These are phyloP conservation scores for Trachelus stipa DNA, from an alignment of 2,888 invertebrate species.

Conservation along the genomic window DNA sequence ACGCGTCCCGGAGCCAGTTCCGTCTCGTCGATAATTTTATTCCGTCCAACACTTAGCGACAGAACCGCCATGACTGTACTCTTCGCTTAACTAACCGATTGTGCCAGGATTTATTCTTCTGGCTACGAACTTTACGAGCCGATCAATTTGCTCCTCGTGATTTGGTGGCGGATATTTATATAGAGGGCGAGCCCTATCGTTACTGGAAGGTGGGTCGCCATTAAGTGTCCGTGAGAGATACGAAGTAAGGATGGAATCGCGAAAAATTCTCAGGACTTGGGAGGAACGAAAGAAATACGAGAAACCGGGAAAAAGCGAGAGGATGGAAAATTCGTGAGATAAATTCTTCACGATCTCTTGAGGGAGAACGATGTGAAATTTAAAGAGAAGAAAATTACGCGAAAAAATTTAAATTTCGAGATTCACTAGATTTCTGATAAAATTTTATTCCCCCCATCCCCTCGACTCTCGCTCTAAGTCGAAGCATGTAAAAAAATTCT, in stretches of 20 bases:
- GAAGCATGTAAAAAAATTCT: not conserved
- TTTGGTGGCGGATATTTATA: constrained; percentile 40
- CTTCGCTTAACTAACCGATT: constrained; percentile 50
- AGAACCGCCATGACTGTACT: constrained; percentile 3
- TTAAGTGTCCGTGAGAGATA: not conserved
- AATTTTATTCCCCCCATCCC: too few species aligned
- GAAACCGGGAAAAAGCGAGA: not conserved
- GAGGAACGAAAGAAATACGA: constrained; percentile 1
- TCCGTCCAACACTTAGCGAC: constrained; percentile 2
- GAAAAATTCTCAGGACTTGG: not conserved
- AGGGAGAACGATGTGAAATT: not conserved
- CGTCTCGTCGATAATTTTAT: constrained; percentile 9
- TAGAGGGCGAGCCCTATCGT: constrained; percentile 53
- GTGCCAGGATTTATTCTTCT: constrained; percentile 49
- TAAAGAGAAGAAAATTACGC: not conserved
- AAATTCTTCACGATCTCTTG: not conserved
- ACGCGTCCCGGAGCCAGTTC: constrained; percentile 1
- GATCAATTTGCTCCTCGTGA: constrained; percentile 37
- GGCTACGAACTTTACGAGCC: constrained; percentile 32
- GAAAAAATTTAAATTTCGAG: not conserved
- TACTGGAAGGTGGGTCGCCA: constrained; percentile 30
- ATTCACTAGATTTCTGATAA: too few species aligned
- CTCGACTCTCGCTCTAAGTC: not conserved
- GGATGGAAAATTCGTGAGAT: not conserved
- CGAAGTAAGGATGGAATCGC: not conserved